phyloP scores from a whole-genome alignment of 2,113 vertebrate species.

The Eidolon helvum region DNA sequence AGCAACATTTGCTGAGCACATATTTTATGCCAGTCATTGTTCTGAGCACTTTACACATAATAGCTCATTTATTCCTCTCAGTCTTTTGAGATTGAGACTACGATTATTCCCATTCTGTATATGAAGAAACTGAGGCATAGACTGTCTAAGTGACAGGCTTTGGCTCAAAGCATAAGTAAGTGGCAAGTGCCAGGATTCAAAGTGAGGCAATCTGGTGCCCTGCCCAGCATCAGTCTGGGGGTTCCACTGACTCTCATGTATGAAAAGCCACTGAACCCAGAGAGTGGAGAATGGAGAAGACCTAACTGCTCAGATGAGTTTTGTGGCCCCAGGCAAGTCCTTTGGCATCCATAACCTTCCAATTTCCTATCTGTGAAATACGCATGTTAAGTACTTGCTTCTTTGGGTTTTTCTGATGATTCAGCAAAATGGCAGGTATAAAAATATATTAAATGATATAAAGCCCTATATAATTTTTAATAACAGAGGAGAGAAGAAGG shows the following conservation, averaged over 20 bases:
- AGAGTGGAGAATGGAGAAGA: neutral
- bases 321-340: neutral
- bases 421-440: neutral
- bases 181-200: neutral
- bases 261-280: neutral
- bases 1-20: constrained; percentile 27
- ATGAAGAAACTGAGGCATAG: neutral
- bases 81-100: neutral
- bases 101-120: neutral
- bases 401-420: neutral
- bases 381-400: neutral
- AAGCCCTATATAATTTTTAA: neutral
- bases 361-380: neutral
- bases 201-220: neutral
- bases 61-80: neutral
- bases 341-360: neutral
- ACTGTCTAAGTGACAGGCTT: neutral
- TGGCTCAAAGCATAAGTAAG: neutral
- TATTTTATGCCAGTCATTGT: neutral
- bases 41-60: neutral
- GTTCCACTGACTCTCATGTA: neutral
- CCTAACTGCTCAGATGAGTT: neutral
- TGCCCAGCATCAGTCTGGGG: accelerated
- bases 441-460: neutral
- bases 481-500: neutral